A percentile compares a stretch with the other conserved stretches of the same genome.
phyloP scores from a whole-genome alignment of 2,113 vertebrate species.

The Globicephala melas region DNA sequence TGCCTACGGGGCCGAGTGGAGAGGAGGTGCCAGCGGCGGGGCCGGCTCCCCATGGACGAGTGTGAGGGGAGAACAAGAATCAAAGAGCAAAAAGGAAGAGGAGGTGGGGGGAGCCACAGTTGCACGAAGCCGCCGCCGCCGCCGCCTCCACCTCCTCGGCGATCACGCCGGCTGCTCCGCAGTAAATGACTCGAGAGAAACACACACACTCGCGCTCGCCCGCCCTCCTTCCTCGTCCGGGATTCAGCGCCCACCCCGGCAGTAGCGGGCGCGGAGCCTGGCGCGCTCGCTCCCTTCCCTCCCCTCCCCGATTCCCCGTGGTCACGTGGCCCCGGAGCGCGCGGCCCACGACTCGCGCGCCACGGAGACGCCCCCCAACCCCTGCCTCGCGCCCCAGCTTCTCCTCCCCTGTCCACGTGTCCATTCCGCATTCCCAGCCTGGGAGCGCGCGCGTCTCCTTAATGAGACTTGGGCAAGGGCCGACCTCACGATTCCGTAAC shows the following conservation, averaged over 20 bases:
- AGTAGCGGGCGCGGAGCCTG: slow-evolving; percentile 42
- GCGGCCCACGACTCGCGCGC: slow-evolving; percentile 70
- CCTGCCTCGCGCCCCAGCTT: neutral
- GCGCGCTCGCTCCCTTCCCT: slow-evolving; percentile 36
- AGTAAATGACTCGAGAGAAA: slow-evolving; percentile 66
- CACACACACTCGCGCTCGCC: slow-evolving; percentile 33
- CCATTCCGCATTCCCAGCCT: slow-evolving; percentile 72
- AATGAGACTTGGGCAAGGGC: slow-evolving; percentile 47
- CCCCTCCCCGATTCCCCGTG: slow-evolving; percentile 35
- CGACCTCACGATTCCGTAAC: slow-evolving; percentile 2
- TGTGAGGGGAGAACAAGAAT: neutral
- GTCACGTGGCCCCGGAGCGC: slow-evolving; percentile 76
- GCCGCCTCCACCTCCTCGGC: slow-evolving; percentile 30
- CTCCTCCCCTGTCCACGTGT: slow-evolving; percentile 64
- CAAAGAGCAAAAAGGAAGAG: slow-evolving; percentile 36
- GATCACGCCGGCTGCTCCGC: slow-evolving; percentile 60
- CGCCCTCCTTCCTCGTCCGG: slow-evolving; percentile 55
- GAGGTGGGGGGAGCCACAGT: slow-evolving; percentile 46
- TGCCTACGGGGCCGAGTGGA: slow-evolving; percentile 2
- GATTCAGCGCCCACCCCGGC: slow-evolving; percentile 70
- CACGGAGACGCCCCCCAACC: slow-evolving; percentile 36
- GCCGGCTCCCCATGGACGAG: slow-evolving; percentile 60
- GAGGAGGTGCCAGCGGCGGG: slow-evolving; percentile 47
- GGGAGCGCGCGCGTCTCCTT: slow-evolving; percentile 60
- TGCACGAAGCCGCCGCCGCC: slow-evolving; percentile 19